A percentile compares a stretch with the other conserved stretches of the same genome.
phyloP scores from a whole-genome alignment of 2,797 vertebrate species.

The Cheirogaleus major region DNA sequence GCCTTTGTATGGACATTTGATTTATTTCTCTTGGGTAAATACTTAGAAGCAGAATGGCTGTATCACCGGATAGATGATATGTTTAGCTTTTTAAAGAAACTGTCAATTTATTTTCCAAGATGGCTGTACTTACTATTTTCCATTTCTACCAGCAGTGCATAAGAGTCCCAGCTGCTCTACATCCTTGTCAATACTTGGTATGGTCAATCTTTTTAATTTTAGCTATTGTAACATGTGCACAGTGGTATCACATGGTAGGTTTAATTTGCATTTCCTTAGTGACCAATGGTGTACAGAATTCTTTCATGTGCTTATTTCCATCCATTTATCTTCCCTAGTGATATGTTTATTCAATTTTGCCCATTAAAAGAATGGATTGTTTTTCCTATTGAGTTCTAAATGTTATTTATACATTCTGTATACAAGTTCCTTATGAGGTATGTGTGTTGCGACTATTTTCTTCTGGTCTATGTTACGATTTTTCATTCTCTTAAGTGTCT shows the following conservation, averaged over 20 bases:
- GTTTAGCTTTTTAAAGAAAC: no score
- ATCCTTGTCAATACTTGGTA: no score
- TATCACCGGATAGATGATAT: no score
- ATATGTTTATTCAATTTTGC: not conserved
- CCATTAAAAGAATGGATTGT: not conserved
- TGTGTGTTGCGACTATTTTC: not conserved
- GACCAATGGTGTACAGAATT: not conserved
- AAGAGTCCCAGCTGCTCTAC: no score
- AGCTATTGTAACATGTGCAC: not conserved
- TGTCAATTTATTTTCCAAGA: no score
- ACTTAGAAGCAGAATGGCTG: not conserved
- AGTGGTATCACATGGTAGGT: not conserved
- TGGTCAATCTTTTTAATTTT: no score
- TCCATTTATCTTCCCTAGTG: not conserved
- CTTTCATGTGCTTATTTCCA: not conserved
- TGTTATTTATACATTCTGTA: not conserved
- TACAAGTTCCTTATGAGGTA: not conserved
- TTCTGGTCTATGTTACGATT: not conserved
- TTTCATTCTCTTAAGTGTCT: not conserved
- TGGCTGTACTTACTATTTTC: no score
- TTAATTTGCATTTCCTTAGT: not conserved
- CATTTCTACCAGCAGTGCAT: no score
- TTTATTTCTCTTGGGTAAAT: not conserved
- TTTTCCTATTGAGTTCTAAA: not conserved
- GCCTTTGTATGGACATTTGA: not conserved